phyloP scores from a whole-genome alignment of 1,140 invertebrate species.

The Drosophila sucinea region DNA sequence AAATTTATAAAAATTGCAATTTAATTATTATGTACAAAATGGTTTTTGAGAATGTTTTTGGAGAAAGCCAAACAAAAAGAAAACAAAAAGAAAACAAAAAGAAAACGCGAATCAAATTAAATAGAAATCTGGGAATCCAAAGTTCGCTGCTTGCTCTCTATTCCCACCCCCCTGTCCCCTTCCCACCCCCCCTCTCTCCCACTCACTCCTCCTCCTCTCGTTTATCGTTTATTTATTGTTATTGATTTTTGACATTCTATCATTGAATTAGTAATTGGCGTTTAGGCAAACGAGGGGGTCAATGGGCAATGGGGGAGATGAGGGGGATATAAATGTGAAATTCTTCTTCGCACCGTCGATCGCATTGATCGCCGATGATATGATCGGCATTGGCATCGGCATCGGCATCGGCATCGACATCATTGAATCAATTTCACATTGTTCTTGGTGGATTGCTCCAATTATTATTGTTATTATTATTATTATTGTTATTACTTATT shows the following conservation, averaged over 20 bases:
- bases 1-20: conserved; percentile 79
- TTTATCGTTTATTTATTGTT: conserved; percentile 81
- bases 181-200: background rate
- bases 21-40: conserved; percentile 55
- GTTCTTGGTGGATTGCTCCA: conserved; percentile 26
- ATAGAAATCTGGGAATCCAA: conserved; percentile 58
- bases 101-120: conserved; percentile 45
- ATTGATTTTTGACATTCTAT: conserved; percentile 82
- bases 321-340: conserved; percentile 7
- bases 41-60: conserved; percentile 36
- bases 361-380: conserved; percentile 5
- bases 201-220: conserved; percentile 20
- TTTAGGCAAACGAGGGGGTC: background rate
- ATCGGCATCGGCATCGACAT: conserved; percentile 19
- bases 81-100: conserved; percentile 26
- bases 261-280: conserved; percentile 68
- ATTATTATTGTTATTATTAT: conserved; percentile 30
- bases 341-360: conserved; percentile 13
- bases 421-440: conserved; percentile 43
- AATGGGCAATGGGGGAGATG: conserved; percentile 10
- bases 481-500: conserved; percentile 23
- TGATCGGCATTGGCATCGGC: conserved; percentile 21
- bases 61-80: background rate
- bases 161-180: background rate
- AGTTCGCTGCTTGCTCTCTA: conserved; percentile 65